Conservation (phyloP, 2,888 invertebrate genomes). For the Apantesis nais region DNA sequence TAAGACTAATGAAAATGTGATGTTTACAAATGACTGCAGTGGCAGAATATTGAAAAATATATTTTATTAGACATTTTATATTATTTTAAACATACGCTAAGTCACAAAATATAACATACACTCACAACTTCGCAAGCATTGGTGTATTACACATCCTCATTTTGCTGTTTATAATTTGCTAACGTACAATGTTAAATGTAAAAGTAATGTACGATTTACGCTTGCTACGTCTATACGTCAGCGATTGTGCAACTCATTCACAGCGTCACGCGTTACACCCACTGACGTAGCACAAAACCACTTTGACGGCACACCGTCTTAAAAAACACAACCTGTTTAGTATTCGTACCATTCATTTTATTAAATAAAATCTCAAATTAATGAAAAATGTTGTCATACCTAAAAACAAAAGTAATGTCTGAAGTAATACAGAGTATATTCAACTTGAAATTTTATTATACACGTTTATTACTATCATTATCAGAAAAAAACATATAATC, state of each 20-base stretch:
- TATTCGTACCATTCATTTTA: background rate
- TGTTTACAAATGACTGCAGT: background rate
- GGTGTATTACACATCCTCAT: background rate
- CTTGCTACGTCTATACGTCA: background rate
- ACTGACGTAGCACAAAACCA: slow-evolving; percentile 44
- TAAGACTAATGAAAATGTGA: background rate
- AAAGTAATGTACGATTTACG: slow-evolving; percentile 3
- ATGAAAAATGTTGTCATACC: background rate
- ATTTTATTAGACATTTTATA: background rate
- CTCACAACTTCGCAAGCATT: background rate
- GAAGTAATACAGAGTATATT: background rate
- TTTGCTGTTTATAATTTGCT: background rate
- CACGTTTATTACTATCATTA: background rate
- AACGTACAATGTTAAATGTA: background rate
- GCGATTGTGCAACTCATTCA: slow-evolving; percentile 55
- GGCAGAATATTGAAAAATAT: background rate
- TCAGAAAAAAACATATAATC: background rate
- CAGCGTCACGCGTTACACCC: slow-evolving; percentile 49
- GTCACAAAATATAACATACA: background rate
- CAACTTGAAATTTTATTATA: background rate
- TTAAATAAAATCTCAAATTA: background rate
- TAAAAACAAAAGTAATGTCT: background rate
- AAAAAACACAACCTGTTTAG: slow-evolving; percentile 6
- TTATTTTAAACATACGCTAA: background rate
- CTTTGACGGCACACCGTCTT: slow-evolving; percentile 33